Evolutionary conservation across 2,888 invertebrate species (phyloP).

Genomic region (Antitype chi): DNA sequence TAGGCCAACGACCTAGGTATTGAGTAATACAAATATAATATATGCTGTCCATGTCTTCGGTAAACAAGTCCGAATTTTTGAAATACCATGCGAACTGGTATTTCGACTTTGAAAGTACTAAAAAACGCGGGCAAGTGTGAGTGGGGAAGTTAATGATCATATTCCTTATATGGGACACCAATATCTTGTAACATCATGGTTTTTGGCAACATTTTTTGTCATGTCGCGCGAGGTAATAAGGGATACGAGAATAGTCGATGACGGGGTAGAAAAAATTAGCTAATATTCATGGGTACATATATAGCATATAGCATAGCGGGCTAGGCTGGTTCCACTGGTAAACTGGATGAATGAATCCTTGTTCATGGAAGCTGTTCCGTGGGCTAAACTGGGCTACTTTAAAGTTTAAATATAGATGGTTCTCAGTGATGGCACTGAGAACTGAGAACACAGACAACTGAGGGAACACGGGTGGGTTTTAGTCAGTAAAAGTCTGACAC

Average conservation of each 20-base stretch:
- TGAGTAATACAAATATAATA: constrained; percentile 69
- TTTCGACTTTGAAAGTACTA: constrained; percentile 50
- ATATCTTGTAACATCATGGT: constrained; percentile 14
- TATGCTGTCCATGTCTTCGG: constrained; percentile 61
- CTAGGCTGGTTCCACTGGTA: neutral
- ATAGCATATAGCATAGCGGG: no score
- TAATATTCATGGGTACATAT: neutral
- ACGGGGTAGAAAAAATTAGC: neutral
- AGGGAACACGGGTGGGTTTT: no score
- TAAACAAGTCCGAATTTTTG: constrained; percentile 70
- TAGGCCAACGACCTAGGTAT: constrained; percentile 70
- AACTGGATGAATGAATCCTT: neutral
- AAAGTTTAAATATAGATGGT: neutral
- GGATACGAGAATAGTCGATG: neutral
- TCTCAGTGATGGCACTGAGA: no score
- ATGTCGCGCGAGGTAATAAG: neutral
- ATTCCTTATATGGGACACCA: constrained; percentile 25
- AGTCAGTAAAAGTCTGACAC: no score
- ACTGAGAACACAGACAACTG: no score
- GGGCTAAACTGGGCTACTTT: no score
- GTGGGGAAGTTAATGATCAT: constrained; percentile 36
- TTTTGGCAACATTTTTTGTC: constrained; percentile 20
- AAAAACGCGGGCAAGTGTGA: constrained; percentile 53
- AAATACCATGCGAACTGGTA: constrained; percentile 68
- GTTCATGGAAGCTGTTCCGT: neutral